Evolutionary conservation across 2,797 vertebrate genomes (phyloP).

Genomic region (Sebastes minor): DNA sequence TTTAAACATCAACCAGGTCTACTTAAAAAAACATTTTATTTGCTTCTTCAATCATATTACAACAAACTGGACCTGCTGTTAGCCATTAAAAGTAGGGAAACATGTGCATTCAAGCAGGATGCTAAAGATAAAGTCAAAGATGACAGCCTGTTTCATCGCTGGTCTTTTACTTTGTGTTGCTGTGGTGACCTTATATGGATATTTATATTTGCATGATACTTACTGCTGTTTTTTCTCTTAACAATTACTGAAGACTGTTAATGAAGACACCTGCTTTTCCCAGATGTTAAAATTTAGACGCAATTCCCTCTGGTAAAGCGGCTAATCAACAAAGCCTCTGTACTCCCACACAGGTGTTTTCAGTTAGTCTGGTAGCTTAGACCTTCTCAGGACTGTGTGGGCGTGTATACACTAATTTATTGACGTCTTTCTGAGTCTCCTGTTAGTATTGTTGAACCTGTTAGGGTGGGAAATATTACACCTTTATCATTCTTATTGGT

Average conservation of each 20-base stretch:
- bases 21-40: too few relatives aligned
- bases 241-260: not conserved
- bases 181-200: not conserved
- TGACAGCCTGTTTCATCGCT: too few relatives aligned
- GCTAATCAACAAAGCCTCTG: not conserved
- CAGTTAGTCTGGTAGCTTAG: not conserved
- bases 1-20: too few relatives aligned
- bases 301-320: not conserved
- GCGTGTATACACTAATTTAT: too few relatives aligned
- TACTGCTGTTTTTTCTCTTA: not conserved
- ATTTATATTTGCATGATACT: not conserved
- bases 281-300: not conserved
- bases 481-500: too few relatives aligned
- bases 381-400: not conserved
- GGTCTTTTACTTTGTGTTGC: not conserved
- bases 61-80: too few relatives aligned
- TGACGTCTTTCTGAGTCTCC: too few relatives aligned
- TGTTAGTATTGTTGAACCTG: too few relatives aligned
- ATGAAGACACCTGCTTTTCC: not conserved
- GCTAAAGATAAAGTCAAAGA: too few relatives aligned
- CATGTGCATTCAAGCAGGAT: too few relatives aligned
- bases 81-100: too few relatives aligned
- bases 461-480: fast-evolving
- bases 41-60: too few relatives aligned
- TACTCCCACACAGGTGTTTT: not conserved